Percentiles rank a stretch among this genome's conserved stretches.
These are phyloP conservation scores for Gonocerus acuteangulatus DNA, from an alignment of 2,888 invertebrate genomes.

Conservation along the genomic window DNA sequence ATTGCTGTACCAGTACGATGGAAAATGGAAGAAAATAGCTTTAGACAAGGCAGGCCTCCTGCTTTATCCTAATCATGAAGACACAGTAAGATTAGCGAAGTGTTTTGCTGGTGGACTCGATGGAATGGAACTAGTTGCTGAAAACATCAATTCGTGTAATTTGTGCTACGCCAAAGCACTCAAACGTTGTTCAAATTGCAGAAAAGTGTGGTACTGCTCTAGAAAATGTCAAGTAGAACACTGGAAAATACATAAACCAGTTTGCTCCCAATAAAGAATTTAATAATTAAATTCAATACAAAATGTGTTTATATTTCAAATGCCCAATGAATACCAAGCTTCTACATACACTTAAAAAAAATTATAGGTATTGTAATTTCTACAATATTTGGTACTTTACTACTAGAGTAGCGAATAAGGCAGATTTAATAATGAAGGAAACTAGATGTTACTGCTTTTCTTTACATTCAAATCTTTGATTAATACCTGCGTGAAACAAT, in stretches of 20 bases:
- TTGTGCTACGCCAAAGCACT: constrained; percentile 29
- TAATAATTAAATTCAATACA: neutral
- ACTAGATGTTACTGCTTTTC: too few species aligned
- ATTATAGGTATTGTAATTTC: too few species aligned
- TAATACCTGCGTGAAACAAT: too few species aligned
- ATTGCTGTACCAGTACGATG: constrained; percentile 15
- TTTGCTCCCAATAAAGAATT: constrained; percentile 18
- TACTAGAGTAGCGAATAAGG: too few species aligned
- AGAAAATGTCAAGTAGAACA: constrained; percentile 32
- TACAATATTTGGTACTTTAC: too few species aligned
- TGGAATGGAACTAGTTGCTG: constrained; percentile 19
- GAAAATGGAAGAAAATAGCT: constrained; percentile 30
- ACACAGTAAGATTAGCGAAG: constrained; percentile 26
- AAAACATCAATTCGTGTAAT: constrained; percentile 27
- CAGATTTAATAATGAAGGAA: too few species aligned
- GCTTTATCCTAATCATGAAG: constrained; percentile 24
- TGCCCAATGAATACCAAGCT: too few species aligned
- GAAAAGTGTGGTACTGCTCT: constrained; percentile 32
- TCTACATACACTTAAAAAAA: too few species aligned
- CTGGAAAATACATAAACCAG: constrained; percentile 29
- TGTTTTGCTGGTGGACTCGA: constrained; percentile 25
- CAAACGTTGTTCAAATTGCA: constrained; percentile 33
- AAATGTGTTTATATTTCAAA: neutral
- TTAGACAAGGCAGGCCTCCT: constrained; percentile 1
- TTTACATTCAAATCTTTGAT: too few species aligned